Conservation (phyloP, 1,140 invertebrate genomes). For the silkworm (Bombyx mori) region DNA sequence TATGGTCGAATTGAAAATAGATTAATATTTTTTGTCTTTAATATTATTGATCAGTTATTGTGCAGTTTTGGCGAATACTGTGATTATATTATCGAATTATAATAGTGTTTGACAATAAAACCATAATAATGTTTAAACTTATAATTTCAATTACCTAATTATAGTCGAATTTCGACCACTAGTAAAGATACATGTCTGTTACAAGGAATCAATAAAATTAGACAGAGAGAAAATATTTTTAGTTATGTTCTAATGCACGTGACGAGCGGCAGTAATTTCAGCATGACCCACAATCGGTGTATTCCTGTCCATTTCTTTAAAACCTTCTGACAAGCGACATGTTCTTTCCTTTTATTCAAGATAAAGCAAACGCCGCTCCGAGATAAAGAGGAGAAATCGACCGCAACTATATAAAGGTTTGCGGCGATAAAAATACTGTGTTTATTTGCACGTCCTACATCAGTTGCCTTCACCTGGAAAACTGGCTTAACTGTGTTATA, state of each 20-base stretch:
- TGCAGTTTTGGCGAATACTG: too few species aligned
- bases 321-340: conserved; percentile 31
- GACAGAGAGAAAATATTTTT: too few species aligned
- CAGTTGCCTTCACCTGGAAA: conserved; percentile 35
- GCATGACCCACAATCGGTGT: background rate
- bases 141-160: too few species aligned
- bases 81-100: too few species aligned
- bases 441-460: conserved; percentile 71
- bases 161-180: too few species aligned
- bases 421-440: conserved; percentile 68
- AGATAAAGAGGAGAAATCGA: conserved; percentile 68
- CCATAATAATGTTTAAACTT: too few species aligned
- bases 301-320: conserved; percentile 22
- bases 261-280: background rate
- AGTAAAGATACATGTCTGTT: too few species aligned
- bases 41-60: too few species aligned
- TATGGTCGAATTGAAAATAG: too few species aligned
- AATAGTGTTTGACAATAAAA: too few species aligned
- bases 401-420: conserved; percentile 70
- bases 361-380: conserved; percentile 67
- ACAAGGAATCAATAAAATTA: too few species aligned
- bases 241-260: background rate
- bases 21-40: too few species aligned
- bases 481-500: conserved; percentile 25
- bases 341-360: conserved; percentile 56